These are phyloP conservation scores for Takifugu ocellatus DNA, from an alignment of 2,797 vertebrate species.

Conservation along the genomic window DNA sequence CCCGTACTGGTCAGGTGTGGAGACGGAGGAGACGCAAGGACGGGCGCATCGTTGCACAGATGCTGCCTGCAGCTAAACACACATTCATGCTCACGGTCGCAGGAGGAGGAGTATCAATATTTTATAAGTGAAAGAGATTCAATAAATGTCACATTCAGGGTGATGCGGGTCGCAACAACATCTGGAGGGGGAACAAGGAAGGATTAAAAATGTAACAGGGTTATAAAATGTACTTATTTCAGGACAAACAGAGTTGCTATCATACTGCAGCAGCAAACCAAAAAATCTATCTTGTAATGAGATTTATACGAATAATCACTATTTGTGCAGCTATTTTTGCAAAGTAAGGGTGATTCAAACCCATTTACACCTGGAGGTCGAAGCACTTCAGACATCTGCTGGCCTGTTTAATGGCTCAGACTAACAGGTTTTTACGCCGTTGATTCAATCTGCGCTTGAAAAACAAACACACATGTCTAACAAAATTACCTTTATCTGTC, in stretches of 20 bases:
- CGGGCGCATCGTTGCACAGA: not conserved
- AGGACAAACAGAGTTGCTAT: too few relatives aligned
- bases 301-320: too few relatives aligned
- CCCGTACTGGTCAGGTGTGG: too few relatives aligned
- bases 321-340: too few relatives aligned
- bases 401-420: constrained; percentile 19
- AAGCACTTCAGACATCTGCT: constrained; percentile 9
- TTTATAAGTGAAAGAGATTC: not conserved
- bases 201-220: too few relatives aligned
- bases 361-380: constrained; percentile 16
- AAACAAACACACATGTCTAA: constrained; percentile 17
- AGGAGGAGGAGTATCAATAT: not conserved
- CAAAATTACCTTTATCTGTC: constrained; percentile 4
- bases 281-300: too few relatives aligned
- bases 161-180: not conserved
- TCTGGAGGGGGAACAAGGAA: too few relatives aligned
- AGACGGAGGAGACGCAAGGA: not conserved
- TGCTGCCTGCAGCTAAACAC: not conserved
- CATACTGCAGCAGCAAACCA: too few relatives aligned
- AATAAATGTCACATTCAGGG: constrained; percentile 8
- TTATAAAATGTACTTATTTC: too few relatives aligned
- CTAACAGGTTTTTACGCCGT: too few relatives aligned
- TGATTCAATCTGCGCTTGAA: constrained; percentile 8
- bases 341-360: constrained; percentile 23
- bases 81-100: not conserved